Conservation (phyloP, 2,797 vertebrate genomes). For the Vireo griseus region DNA sequence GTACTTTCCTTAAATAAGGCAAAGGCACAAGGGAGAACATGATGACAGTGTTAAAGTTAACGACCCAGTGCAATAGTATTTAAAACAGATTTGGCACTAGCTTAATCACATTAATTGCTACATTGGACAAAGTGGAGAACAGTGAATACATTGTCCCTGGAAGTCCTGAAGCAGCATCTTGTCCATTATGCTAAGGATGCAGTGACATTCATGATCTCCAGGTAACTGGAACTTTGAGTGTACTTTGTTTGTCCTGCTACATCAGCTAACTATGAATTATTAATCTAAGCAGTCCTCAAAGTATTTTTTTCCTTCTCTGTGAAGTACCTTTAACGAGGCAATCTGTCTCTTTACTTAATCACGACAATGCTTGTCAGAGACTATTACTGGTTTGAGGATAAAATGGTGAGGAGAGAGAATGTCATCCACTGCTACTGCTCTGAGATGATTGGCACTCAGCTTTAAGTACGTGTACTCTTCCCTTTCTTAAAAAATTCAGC, state of each 20-base stretch:
- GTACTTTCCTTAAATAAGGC: constrained; percentile 12
- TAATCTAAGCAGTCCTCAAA: background rate
- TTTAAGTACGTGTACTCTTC: background rate
- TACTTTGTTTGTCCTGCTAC: constrained; percentile 13
- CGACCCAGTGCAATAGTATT: constrained; percentile 14
- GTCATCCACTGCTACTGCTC: background rate
- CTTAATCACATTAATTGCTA: constrained; percentile 62
- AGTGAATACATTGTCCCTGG: constrained; percentile 27
- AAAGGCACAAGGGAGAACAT: constrained; percentile 35
- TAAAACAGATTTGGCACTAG: constrained; percentile 23
- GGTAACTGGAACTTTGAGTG: background rate
- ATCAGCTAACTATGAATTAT: constrained; percentile 27
- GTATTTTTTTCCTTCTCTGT: background rate
- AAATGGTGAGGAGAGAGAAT: background rate
- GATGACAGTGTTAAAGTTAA: constrained; percentile 55
- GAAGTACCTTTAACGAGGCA: background rate
- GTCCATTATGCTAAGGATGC: constrained; percentile 3
- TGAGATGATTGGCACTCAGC: background rate
- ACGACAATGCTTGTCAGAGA: background rate
- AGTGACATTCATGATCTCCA: constrained; percentile 34
- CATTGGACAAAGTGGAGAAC: constrained; percentile 34
- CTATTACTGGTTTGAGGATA: background rate
- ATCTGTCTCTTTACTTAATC: background rate
- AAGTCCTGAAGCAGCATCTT: constrained; percentile 39
- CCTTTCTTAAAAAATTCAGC: background rate